Conservation (phyloP, 2,888 invertebrate genomes). For the Agriotes lineatus region DNA sequence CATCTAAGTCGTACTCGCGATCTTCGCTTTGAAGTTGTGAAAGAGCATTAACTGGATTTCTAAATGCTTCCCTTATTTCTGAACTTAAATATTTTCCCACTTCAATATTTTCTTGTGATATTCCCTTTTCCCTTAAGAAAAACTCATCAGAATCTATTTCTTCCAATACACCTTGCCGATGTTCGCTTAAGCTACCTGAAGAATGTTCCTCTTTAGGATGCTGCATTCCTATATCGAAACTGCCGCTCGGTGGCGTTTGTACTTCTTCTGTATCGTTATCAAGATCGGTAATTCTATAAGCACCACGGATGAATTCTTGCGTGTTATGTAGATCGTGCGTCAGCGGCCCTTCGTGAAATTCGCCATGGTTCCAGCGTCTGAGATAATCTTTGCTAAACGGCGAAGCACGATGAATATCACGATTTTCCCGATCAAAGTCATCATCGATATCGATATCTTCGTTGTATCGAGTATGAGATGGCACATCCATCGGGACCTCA, state of each 20-base stretch:
- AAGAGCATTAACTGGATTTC: constrained; percentile 75
- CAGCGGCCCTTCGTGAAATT: constrained; percentile 55
- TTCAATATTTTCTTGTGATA: constrained; percentile 86
- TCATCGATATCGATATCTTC: constrained; percentile 66
- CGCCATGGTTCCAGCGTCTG: constrained; percentile 63
- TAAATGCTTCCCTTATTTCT: constrained; percentile 85
- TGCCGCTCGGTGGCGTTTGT: constrained; percentile 62
- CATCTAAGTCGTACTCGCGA: constrained; percentile 50
- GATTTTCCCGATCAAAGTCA: constrained; percentile 68
- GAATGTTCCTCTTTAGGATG: constrained; percentile 70
- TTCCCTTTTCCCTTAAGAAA: constrained; percentile 84
- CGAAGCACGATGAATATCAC: constrained; percentile 66
- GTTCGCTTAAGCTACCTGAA: constrained; percentile 71
- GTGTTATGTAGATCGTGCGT: background rate
- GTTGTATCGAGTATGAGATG: constrained; percentile 62
- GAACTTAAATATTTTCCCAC: constrained; percentile 82
- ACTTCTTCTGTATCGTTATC: constrained; percentile 46
- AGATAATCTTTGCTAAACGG: constrained; percentile 59
- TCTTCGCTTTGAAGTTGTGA: constrained; percentile 68
- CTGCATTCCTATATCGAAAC: constrained; percentile 58
- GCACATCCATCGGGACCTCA: constrained; percentile 51
- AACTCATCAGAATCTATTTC: constrained; percentile 91
- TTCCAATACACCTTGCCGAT: constrained; percentile 79
- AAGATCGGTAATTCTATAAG: constrained; percentile 55
- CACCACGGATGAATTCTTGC: constrained; percentile 6